A percentile compares a stretch with the other conserved stretches of the same genome.
These are phyloP conservation scores for Dascyllus trimaculatus DNA, from an alignment of 2,113 vertebrate genomes.

Conservation along the genomic window DNA sequence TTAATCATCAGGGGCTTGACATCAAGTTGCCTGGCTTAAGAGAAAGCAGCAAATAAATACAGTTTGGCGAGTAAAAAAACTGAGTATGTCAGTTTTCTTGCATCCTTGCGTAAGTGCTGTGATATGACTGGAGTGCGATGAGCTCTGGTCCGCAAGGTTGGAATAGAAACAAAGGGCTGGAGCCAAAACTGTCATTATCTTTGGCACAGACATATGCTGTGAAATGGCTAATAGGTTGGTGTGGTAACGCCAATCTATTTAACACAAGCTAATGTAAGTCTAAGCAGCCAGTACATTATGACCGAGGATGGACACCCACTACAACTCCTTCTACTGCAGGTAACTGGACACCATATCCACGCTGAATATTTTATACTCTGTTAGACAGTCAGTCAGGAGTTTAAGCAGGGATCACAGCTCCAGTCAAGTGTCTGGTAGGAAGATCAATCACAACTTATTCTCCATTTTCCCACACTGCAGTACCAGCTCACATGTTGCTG, in stretches of 20 bases:
- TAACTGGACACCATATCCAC: slow-evolving; percentile 38
- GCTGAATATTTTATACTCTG: slow-evolving; percentile 65
- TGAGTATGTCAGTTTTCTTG: background rate
- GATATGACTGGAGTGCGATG: background rate
- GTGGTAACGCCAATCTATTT: slow-evolving; percentile 38
- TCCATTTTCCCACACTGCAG: slow-evolving; percentile 60
- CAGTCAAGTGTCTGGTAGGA: slow-evolving; percentile 58
- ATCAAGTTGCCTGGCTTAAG: slow-evolving; percentile 22
- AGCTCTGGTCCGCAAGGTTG: slow-evolving; percentile 1
- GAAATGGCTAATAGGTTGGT: slow-evolving; percentile 25
- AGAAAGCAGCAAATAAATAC: slow-evolving; percentile 42
- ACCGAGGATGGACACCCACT: background rate
- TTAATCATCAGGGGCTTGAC: slow-evolving; percentile 51
- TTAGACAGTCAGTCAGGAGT: slow-evolving; percentile 34
- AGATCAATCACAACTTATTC: slow-evolving; percentile 64
- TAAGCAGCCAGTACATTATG: slow-evolving; percentile 10
- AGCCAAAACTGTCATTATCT: slow-evolving; percentile 31
- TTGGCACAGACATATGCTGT: slow-evolving; percentile 1
- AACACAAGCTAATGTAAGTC: slow-evolving; percentile 19
- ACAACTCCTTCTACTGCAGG: slow-evolving; percentile 20
- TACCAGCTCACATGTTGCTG: slow-evolving; percentile 34
- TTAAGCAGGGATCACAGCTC: slow-evolving; percentile 55
- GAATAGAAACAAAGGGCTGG: slow-evolving; percentile 12
- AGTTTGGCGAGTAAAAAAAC: background rate
- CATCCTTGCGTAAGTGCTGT: slow-evolving; percentile 18